Evolutionary conservation across 2,797 vertebrate species (phyloP), one percentile per base, ranked within the genome.

Genomic region (Chaunax sp.): DNA sequence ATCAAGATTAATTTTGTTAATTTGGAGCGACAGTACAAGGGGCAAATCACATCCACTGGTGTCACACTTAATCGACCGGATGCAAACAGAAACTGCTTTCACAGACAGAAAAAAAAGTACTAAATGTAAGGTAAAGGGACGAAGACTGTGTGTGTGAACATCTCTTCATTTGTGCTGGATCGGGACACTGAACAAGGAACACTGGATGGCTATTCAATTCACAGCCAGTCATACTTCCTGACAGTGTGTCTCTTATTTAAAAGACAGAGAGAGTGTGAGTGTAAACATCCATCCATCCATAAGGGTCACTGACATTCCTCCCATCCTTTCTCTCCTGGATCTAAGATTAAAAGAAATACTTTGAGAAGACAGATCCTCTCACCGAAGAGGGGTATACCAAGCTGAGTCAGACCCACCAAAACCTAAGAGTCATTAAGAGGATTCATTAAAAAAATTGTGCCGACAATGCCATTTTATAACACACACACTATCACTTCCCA

Each of bases 391-490:
- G 20, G 26, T 44, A 64, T 26, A 46, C 18, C 11, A 45, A 41
- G 47, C 43, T 19, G 40, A 69, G 59, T 55, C 41, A 45, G 19
- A 43, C 43, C 41, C 20, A 35, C 38, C 51, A 41, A 46, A 65
- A 53, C 5, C 9, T 14, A 20, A 23, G n/a, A n/a, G 30, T 44
- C 16, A 4, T 33, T 22, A 51, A 33, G n/a, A 45, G n/a, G 38
- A 54, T 64, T 11, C n/a, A 18, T 47, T 35, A 20, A 23, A n/a
- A n/a, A 20, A 25, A 47, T 59, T 23, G 35, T 60, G 49, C 52
- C 65, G 7, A 37, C 15, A 7, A 5, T 3, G 20, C 2, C 26
- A 41, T 69, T 69, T 77, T 18, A 33, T 53, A 57, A 55, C 19
- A 6, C 22, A 6, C 22, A 35, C 9, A 10, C 33, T 35, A 35